A percentile compares a stretch with the other conserved stretches of the same genome.
Conservation (phyloP, 2,113 vertebrate genomes). For the Nothoprocta pentlandii region DNA sequence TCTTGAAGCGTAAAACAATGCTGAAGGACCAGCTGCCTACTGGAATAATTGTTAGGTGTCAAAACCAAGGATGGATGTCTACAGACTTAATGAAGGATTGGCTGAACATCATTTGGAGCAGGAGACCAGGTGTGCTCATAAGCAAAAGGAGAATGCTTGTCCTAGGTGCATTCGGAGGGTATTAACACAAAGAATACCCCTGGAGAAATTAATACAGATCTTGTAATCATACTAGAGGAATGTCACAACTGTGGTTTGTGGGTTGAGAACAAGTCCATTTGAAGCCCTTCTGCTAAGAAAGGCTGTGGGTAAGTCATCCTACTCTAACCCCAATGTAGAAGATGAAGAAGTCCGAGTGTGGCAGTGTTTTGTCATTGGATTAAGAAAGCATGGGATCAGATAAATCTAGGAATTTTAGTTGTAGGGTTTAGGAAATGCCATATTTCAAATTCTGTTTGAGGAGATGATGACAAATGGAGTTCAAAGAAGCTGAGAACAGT, state of each 20-base stretch:
- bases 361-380: neutral
- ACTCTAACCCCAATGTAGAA: neutral
- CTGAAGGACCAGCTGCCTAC: constrained; percentile 71
- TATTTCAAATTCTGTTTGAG: neutral
- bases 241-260: neutral
- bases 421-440: neutral
- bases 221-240: constrained; percentile 6
- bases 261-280: neutral
- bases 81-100: constrained; percentile 63
- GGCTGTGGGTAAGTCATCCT: neutral
- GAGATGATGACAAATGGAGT: neutral
- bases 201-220: neutral
- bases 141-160: neutral
- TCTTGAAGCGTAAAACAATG: constrained; percentile 72
- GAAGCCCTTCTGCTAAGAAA: neutral
- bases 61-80: constrained; percentile 68
- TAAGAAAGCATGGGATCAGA: neutral
- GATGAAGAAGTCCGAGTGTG: neutral
- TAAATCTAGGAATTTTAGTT: neutral
- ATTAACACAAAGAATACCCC: neutral
- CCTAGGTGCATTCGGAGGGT: neutral
- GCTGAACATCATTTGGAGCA: constrained; percentile 19
- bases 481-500: neutral
- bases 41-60: constrained; percentile 73
- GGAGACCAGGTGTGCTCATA: constrained; percentile 47